A percentile compares a stretch with the other conserved stretches of the same genome.
Evolutionary conservation across 2,888 invertebrate species (phyloP).

Genomic region (Chymomyza amoena): DNA sequence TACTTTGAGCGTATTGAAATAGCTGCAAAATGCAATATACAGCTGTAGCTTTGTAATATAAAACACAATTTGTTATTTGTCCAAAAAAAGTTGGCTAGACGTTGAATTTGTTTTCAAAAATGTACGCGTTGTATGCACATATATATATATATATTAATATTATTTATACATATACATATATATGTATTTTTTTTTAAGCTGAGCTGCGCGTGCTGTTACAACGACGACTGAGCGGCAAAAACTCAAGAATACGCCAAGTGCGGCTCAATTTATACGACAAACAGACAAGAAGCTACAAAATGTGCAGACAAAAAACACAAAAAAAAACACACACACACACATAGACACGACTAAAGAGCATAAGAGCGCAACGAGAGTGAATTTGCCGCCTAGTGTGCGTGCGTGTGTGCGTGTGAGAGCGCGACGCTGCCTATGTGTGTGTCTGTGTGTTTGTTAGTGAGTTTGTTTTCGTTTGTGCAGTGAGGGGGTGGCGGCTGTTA

Average conservation of each 20-base stretch:
- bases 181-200: background rate
- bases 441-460: constrained; percentile 9
- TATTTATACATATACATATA: background rate
- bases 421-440: constrained; percentile 17
- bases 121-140: background rate
- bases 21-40: background rate
- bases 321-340: constrained; percentile 31
- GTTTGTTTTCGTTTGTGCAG: constrained; percentile 32
- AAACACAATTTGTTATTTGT: background rate
- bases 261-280: constrained; percentile 71
- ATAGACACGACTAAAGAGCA: constrained; percentile 62
- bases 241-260: constrained; percentile 72
- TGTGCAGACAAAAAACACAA: constrained; percentile 8
- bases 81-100: background rate
- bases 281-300: constrained; percentile 67
- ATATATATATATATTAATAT: background rate
- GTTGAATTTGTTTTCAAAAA: background rate
- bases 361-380: constrained; percentile 59
- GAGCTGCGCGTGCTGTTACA: constrained; percentile 59
- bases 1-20: background rate
- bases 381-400: constrained; percentile 21
- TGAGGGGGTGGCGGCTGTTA: constrained; percentile 53
- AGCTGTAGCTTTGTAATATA: background rate
- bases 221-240: constrained; percentile 67
- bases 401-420: background rate